These are phyloP conservation scores for Thunnus thynnus DNA, from an alignment of 2,113 vertebrate species.

Conservation along the genomic window DNA sequence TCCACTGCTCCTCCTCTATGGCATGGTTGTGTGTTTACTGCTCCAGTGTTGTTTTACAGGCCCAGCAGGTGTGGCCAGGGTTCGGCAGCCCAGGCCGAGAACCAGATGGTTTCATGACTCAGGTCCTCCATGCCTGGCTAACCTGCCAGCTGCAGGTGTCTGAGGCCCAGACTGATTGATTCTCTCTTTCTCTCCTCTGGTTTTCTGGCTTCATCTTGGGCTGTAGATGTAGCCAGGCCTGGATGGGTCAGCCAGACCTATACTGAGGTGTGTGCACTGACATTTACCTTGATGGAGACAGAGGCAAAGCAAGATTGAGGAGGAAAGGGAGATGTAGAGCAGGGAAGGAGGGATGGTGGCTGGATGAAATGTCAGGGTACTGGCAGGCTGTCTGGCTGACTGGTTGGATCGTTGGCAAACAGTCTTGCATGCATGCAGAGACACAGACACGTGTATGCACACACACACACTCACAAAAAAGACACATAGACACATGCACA, in stretches of 20 bases:
- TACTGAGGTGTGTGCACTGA: constrained; percentile 74
- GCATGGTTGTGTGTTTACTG: constrained; percentile 62
- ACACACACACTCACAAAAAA: constrained; percentile 1
- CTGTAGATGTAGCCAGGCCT: constrained; percentile 40
- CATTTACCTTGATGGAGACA: constrained; percentile 71
- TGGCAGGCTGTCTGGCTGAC: constrained; percentile 42
- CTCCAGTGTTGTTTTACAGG: constrained; percentile 72
- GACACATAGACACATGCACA: background rate
- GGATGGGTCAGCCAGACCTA: constrained; percentile 58
- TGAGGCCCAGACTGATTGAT: constrained; percentile 75
- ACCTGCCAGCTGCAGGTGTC: constrained; percentile 77
- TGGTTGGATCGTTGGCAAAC: constrained; percentile 38
- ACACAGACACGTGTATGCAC: constrained; percentile 14
- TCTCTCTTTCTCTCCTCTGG: constrained; percentile 24
- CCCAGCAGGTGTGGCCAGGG: constrained; percentile 76
- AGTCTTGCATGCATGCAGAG: constrained; percentile 7
- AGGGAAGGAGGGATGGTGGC: constrained; percentile 19
- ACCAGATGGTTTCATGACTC: constrained; percentile 82
- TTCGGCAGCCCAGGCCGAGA: constrained; percentile 62
- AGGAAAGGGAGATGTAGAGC: constrained; percentile 26
- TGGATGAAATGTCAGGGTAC: constrained; percentile 68
- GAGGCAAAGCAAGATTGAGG: constrained; percentile 51
- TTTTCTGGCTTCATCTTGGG: constrained; percentile 35
- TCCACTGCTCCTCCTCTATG: constrained; percentile 39
- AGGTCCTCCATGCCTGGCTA: constrained; percentile 73